phyloP scores from a whole-genome alignment of 1,140 invertebrate genomes.

The Leptonema lineaticorne region DNA sequence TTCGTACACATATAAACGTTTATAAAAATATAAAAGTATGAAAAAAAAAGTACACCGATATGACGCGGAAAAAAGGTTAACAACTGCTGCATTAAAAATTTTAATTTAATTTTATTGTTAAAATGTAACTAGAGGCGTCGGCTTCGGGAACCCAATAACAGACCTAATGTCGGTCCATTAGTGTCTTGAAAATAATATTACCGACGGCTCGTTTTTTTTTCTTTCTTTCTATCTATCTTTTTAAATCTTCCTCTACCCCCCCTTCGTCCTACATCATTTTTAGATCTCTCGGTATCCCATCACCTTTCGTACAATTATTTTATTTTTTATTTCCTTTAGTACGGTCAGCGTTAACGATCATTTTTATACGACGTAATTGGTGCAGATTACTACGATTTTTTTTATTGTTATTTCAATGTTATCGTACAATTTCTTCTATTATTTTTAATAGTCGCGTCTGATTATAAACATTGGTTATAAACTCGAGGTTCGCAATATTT shows the following conservation, averaged over 20 bases:
- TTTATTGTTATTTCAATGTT: neutral
- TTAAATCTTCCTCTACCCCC: too few species aligned
- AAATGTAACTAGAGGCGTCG: constrained; percentile 10
- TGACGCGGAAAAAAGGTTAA: too few species aligned
- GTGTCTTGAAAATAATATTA: constrained; percentile 12
- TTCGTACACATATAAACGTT: neutral
- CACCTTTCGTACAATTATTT: too few species aligned
- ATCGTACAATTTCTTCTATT: too few species aligned
- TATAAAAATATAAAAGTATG: neutral
- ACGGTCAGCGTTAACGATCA: constrained; percentile 8
- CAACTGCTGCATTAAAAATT: too few species aligned
- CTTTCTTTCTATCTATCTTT: too few species aligned
- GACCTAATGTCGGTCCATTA: constrained; percentile 22
- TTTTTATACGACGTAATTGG: constrained; percentile 26
- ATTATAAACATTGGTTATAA: too few species aligned
- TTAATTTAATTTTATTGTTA: constrained; percentile 3
- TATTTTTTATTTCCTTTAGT: neutral
- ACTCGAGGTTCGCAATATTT: too few species aligned
- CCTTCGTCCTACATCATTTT: too few species aligned
- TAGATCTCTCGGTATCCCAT: too few species aligned
- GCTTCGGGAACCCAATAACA: constrained; percentile 12
- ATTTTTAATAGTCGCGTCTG: too few species aligned
- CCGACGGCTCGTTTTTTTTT: neutral
- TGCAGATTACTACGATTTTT: neutral
- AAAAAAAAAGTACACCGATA: too few species aligned